Evolutionary conservation across 1,140 invertebrate genomes (phyloP).

Genomic region (Atta colombica): DNA sequence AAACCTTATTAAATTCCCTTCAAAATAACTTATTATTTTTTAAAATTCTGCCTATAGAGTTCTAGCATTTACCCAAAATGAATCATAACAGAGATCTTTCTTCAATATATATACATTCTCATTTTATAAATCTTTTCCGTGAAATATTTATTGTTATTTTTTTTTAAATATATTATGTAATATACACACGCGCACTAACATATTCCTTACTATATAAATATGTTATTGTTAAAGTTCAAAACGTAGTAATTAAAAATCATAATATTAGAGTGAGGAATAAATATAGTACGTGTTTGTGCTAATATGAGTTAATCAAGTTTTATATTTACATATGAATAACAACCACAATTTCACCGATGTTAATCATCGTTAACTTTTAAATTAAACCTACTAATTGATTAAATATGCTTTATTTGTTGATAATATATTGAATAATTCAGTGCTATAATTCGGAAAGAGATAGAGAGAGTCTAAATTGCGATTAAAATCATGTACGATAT

Average conservation of each 20-base stretch:
- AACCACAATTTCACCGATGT: background rate
- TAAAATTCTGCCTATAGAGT: no score
- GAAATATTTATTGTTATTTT: no score
- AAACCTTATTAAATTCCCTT: no score
- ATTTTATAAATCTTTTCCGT: no score
- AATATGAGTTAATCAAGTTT: constrained; percentile 25
- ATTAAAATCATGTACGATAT: background rate
- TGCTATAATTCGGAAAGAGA: background rate
- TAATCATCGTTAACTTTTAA: background rate
- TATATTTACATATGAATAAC: constrained; percentile 10
- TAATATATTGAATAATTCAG: background rate
- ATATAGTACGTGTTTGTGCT: background rate
- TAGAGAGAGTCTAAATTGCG: background rate
- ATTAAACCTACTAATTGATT: constrained; percentile 26
- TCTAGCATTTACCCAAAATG: no score
- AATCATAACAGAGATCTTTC: no score
- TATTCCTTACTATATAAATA: background rate
- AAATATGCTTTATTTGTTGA: constrained; percentile 12
- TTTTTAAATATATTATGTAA: no score
- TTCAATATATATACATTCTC: no score
- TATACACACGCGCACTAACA: background rate
- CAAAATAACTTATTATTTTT: no score
- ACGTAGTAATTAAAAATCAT: constrained; percentile 4
- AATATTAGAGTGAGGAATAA: background rate
- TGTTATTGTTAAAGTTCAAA: background rate